phyloP scores from a whole-genome alignment of 2,888 invertebrate genomes.

The Drosophila hamatofila region DNA sequence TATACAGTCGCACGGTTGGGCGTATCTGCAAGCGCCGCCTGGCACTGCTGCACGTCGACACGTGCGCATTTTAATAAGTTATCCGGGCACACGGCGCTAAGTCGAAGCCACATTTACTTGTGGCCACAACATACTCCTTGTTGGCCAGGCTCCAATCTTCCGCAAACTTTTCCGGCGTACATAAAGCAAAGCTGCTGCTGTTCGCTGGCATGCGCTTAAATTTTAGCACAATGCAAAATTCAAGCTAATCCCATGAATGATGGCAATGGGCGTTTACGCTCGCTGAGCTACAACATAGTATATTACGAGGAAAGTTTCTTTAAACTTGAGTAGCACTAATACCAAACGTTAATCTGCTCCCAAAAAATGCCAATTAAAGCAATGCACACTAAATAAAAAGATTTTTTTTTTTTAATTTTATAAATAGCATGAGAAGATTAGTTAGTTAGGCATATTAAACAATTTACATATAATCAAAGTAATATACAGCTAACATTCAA shows the following conservation, averaged over 20 bases:
- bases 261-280: constrained; percentile 6
- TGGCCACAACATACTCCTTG: constrained; percentile 22
- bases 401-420: neutral
- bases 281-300: constrained; percentile 6
- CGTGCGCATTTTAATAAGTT: constrained; percentile 73
- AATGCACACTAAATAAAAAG: neutral
- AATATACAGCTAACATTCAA: too few relatives aligned
- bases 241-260: constrained; percentile 25
- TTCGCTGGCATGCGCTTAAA: constrained; percentile 26
- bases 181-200: constrained; percentile 38
- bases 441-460: neutral
- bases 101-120: constrained; percentile 48
- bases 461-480: neutral
- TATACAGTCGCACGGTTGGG: constrained; percentile 41
- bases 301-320: constrained; percentile 5
- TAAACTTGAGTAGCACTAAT: constrained; percentile 3
- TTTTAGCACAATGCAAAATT: constrained; percentile 13
- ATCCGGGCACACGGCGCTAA: constrained; percentile 29
- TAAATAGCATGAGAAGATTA: neutral
- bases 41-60: constrained; percentile 68
- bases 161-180: constrained; percentile 38
- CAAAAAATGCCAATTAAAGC: neutral
- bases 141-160: constrained; percentile 53
- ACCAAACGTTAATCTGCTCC: neutral
- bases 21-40: constrained; percentile 66